phyloP scores from a whole-genome alignment of 1,140 invertebrate genomes.

The Oryzaephilus surinamensis region DNA sequence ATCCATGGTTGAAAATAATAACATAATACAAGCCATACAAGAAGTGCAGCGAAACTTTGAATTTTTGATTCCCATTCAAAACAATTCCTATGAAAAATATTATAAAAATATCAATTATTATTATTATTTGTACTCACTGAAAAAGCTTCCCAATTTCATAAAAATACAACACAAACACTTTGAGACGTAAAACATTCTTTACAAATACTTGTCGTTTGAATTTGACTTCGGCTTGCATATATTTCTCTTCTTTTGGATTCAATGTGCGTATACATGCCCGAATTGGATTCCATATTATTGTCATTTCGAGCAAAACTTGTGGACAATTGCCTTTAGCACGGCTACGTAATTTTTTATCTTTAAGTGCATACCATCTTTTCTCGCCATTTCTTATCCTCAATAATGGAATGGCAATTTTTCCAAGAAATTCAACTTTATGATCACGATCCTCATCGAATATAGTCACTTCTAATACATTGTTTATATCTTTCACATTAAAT shows the following conservation, averaged over 20 bases:
- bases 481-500: slow-evolving; percentile 96
- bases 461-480: slow-evolving; percentile 91
- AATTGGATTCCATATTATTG: slow-evolving; percentile 83
- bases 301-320: slow-evolving; percentile 88
- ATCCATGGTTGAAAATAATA: slow-evolving; percentile 86
- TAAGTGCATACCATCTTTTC: slow-evolving; percentile 90
- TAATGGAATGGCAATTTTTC: slow-evolving; percentile 81
- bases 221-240: slow-evolving; percentile 87
- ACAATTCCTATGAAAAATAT: slow-evolving; percentile 60
- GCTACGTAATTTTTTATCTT: slow-evolving; percentile 86
- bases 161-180: slow-evolving; percentile 78
- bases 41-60: slow-evolving; percentile 77
- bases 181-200: slow-evolving; percentile 86
- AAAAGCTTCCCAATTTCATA: slow-evolving; percentile 85
- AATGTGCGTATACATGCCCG: slow-evolving; percentile 83
- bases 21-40: slow-evolving; percentile 69
- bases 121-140: slow-evolving; percentile 57
- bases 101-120: slow-evolving; percentile 1
- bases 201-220: slow-evolving; percentile 93
- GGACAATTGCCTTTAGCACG: slow-evolving; percentile 83
- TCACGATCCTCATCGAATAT: slow-evolving; percentile 98
- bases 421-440: slow-evolving; percentile 96
- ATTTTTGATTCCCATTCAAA: slow-evolving; percentile 93
- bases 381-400: slow-evolving; percentile 81
- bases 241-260: slow-evolving; percentile 93